Percentiles rank a stretch among this genome's conserved stretches.
These are phyloP conservation scores for Bombus soroeensis DNA, from an alignment of 1,140 invertebrate species.

Conservation along the genomic window DNA sequence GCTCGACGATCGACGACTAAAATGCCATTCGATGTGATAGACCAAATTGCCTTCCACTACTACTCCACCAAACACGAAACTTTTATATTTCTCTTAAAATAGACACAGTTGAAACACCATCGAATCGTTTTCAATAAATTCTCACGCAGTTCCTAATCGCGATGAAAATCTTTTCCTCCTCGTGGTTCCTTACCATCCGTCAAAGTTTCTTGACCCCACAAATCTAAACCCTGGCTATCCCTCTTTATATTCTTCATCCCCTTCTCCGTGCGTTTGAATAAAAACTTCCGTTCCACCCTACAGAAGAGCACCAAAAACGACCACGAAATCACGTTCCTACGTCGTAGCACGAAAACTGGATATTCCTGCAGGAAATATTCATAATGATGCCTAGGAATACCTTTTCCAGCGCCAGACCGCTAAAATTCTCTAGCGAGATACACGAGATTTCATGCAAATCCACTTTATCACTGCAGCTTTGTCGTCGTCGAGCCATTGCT, in stretches of 20 bases:
- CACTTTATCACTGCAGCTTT: slow-evolving; percentile 22
- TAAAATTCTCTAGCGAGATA: neutral
- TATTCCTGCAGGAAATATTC: neutral
- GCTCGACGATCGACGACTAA: neutral
- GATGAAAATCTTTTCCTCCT: neutral
- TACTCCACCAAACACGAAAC: neutral
- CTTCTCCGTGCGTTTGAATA: neutral
- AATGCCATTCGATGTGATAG: neutral
- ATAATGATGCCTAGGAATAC: neutral
- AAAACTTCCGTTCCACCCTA: no score
- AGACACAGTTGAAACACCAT: no score
- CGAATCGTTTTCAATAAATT: neutral
- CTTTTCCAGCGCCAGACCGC: neutral
- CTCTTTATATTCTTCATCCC: neutral
- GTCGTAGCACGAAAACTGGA: neutral
- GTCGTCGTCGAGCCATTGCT: neutral
- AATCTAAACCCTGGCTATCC: neutral
- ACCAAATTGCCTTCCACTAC: neutral
- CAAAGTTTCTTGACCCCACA: neutral
- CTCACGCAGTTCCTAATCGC: neutral
- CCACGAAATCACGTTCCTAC: neutral
- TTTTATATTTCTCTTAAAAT: neutral
- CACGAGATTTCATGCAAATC: slow-evolving; percentile 40
- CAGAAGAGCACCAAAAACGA: no score
- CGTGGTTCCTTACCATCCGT: neutral